Evolutionary conservation across 2,888 invertebrate genomes (phyloP), one percentile per base, ranked within the genome.

Genomic region (Apamea crenata): DNA sequence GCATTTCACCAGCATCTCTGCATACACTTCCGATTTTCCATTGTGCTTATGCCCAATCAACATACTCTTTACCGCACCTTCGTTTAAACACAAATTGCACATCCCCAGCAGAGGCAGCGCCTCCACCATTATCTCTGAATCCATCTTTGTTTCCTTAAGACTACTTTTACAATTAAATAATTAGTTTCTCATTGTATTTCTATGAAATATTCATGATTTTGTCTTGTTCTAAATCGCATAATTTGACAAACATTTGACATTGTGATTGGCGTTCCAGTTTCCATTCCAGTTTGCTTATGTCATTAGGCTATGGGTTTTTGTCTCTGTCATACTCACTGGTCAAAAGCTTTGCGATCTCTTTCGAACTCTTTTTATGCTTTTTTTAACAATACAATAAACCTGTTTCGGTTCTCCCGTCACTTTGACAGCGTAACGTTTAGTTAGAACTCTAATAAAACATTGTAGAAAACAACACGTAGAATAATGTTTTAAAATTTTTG

Each of bases 61-160:
- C 96, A 97, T 96, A 94, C 95, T 97, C 82, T 94, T 94, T 14
- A 96, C 96, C 40, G 94, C 93, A 29, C 96, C 96, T 86, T 95
- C 95, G 63, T 92, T 94, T 56, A 96, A 85, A 90, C 97, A 97
- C 84, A 96, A 93, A 92, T 94, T 96, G 85, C 97, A 97, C 67
- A 94, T 90, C 69, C 97, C 97, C 61, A 96, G 88, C 74, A 96
- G 86, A 10, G 96, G 96, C 81, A 96, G 85, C 1, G 93, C 81
- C 88, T 96, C 96, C 21, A 96, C 96, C 92, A 95, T 94, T 85
- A 96, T 95, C 73, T 94, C 93, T 16, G 92, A 82, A 87, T 94
- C 94, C 95, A 94, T 94, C 70, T 84, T 92, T 40, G 47, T 77
- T 74, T 77, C 71, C 78, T 84, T 77, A 72, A 40, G 14, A 71